Evolutionary conservation across 1,140 invertebrate species (phyloP), one percentile per base, ranked within the genome.

Genomic region (Hyles vespertilio): DNA sequence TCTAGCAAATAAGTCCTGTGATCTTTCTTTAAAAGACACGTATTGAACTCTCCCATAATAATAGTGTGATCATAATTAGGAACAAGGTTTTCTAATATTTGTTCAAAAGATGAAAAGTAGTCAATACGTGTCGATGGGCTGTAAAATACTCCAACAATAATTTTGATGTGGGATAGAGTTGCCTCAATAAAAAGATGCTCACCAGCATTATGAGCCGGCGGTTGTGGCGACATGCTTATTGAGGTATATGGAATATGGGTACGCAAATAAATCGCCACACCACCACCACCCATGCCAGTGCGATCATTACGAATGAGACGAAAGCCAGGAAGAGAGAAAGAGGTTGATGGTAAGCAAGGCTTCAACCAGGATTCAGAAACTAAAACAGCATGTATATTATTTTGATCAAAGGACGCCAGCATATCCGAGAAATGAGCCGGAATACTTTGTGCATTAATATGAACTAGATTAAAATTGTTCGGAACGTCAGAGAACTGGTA

Each of bases 71-170:
- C 6, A 52, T 52, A 55, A 6, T 32, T 48, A 33, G 51, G 44
- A 3, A 48, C 44, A 59, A 12, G 12, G 12, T 53, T 11, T 34
- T 56, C 53, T 46, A 45, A 45, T 33, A 46, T 22, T 8, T 7
- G 8, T 47, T 56, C 56, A 51, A 51, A 58, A n/a, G n/a, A n/a
- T n/a, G n/a, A n/a, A n/a, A n/a, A 58, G 22, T 51, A 58, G 32
- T 45, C 36, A 51, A 58, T 58, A 58, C 3, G 48, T 7, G 49
- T 36, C 4, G 48, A 51, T 11, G 56, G 56, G 34, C 48, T 51
- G 33, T 58, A 58, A 10, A 45, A 50, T 9, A 50, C 48, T 50
- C 48, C 48, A 9, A 32, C 9, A 50, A 50, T 22, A 32, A 50
- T 8, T 34, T 36, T 52, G 10, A 33, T 11, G 12, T 52, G 33